Evolutionary conservation across 2,113 vertebrate genomes (phyloP).

Genomic region (Zosterops borbonicus): DNA sequence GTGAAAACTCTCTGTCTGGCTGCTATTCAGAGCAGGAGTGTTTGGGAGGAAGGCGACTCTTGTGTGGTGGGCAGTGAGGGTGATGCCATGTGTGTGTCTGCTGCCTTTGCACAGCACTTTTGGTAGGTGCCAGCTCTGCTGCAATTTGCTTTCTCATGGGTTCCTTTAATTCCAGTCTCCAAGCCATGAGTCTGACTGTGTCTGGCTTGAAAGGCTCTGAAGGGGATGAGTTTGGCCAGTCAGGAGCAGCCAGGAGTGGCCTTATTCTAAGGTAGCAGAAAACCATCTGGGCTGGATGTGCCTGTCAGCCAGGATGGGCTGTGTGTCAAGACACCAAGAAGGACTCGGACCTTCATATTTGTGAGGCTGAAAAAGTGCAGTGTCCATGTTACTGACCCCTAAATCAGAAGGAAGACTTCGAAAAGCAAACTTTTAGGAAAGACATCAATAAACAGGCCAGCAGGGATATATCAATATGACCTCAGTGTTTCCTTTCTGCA

Average conservation of each 20-base stretch:
- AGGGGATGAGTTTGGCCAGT: not conserved
- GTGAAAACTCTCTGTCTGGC: not conserved
- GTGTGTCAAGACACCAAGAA: not conserved
- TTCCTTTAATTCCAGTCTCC: not conserved
- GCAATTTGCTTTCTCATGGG: not conserved
- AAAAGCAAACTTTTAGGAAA: not conserved
- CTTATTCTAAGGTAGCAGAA: not conserved
- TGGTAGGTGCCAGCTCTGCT: not conserved
- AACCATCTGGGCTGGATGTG: not conserved
- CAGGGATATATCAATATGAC: not conserved
- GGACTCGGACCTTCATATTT: not conserved
- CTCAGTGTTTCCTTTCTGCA: not conserved
- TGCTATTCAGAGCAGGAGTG: not conserved
- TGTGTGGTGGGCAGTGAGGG: accelerated
- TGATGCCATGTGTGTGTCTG: accelerated
- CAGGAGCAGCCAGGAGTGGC: not conserved
- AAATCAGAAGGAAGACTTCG: not conserved
- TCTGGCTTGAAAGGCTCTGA: accelerated
- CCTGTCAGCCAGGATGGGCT: not conserved
- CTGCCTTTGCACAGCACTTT: accelerated
- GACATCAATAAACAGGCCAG: not conserved
- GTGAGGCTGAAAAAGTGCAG: not conserved
- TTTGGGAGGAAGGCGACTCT: accelerated
- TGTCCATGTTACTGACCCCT: accelerated
- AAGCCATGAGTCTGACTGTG: not conserved